Base-by-base conservation (phyloP, 2,797 vertebrate genomes). In the Coracias cyanogaster region DNA sequence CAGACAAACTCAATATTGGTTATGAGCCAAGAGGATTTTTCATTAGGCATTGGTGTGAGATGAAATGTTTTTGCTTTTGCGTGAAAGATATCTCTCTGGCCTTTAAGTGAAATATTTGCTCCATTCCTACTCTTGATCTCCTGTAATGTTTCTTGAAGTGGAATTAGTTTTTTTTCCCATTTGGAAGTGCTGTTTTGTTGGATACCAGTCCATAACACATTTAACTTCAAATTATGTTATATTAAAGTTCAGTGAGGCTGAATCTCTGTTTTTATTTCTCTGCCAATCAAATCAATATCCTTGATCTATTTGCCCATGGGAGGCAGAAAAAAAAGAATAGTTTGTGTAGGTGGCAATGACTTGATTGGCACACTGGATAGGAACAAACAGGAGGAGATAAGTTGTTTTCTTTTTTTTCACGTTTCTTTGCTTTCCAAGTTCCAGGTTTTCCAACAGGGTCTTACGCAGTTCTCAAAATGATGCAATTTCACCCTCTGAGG, bases 231-330 rank as follows among this genome's bases (percentile, higher is more conserved):
- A 91, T 91, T 93, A 84, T 29, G 62, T 79, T 93, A 64, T 89
- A 95, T 93, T 87, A 91, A 96, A 96, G 90, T 92, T 97, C 52
- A 92, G 83, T 39, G 82, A 91, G 89, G 66, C 58, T 90, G 81
- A 78, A 82, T 94, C 66, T 93, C 87, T 90, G 71, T 86, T 92
- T 96, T 83, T 91, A 90, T 96, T 95, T 96, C 49, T 91, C 41
- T 91, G 86, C 62, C 79, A 80, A n/a, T 89, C 80, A 86, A 95
- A 92, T 94, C 84, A 76, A 88, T 84, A 82, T 82, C 66, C 58
- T 95, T 95, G 79, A 84, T 91, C 35, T 87, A 39, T 71, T 96
- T 86, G 79, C 57, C 81, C 58, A 60, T 84, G 73, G 83, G 66
- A 95, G 58, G 29, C n/a, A 77, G 74, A 25, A 86, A 52, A 54